Conservation (phyloP, 2,888 invertebrate species). For the Cerastis leucographa region DNA sequence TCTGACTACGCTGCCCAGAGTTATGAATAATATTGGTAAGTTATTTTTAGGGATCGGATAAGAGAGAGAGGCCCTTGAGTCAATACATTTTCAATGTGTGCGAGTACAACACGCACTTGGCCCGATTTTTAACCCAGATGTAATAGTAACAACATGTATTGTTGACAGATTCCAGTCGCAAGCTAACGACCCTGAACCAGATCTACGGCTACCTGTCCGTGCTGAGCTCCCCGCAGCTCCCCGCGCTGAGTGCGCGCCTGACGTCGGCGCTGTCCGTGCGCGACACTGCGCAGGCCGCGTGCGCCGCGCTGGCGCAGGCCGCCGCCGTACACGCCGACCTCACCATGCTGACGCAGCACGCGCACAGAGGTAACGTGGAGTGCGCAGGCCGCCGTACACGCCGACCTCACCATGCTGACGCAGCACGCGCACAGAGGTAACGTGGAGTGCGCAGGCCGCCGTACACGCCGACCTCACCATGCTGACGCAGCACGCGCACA, state of each 20-base stretch:
- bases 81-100: too few relatives aligned
- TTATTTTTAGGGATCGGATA: background rate
- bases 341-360: slow-evolving; percentile 45
- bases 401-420: too few relatives aligned
- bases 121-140: background rate
- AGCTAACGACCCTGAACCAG: slow-evolving; percentile 91
- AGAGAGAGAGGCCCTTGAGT: too few relatives aligned
- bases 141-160: background rate
- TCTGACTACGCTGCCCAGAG: slow-evolving; percentile 92
- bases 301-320: slow-evolving; percentile 73
- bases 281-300: slow-evolving; percentile 90
- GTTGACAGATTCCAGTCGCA: slow-evolving; percentile 90
- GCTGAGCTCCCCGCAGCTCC: slow-evolving; percentile 75
- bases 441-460: too few relatives aligned
- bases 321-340: slow-evolving; percentile 50
- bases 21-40: slow-evolving; percentile 92
- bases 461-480: too few relatives aligned
- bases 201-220: slow-evolving; percentile 92
- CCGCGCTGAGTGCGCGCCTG: slow-evolving; percentile 75
- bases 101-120: too few relatives aligned
- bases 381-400: too few relatives aligned
- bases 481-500: too few relatives aligned
- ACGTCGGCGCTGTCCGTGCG: slow-evolving; percentile 87
- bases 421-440: too few relatives aligned
- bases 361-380: slow-evolving; percentile 9